Base-by-base conservation (phyloP, 2,797 vertebrate genomes). In the Hylomyscus alleni region DNA sequence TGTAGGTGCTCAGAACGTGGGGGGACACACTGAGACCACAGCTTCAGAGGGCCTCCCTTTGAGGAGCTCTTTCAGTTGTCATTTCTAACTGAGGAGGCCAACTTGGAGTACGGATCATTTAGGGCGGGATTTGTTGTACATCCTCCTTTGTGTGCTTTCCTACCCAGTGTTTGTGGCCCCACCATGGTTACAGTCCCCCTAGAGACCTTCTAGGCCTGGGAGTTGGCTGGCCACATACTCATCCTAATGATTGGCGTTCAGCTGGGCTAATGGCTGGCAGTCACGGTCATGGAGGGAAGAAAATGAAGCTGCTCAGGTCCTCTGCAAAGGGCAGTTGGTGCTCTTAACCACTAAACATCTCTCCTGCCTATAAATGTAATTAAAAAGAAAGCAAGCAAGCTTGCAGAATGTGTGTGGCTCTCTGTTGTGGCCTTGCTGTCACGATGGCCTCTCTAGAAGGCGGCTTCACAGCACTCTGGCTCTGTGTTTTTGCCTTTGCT, bases 381-480 rank as follows among this genome's bases (percentile, higher is more conserved):
- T 54, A 26, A 3, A 14, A 75, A 26, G 12, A 1, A 47, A 47
- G 24, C 3, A 65, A 65, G 29, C 3, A 62, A 29, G 26, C 40
- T 73, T 72, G 54, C 8, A 19, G 56, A 93, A 40, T 34, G 19
- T 65, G 1, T 3, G 0, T 6, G 44, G 76, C 40, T 0, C 69
- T 87, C 22, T 37, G 1, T 13, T 37, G 90, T 14, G 14, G 20
- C 58, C 88, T 26, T 26, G 26, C 1, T 24, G 3, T 58, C 13
- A 37, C 11, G 29, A 40, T 44, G 26, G 17, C 56, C 75, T 54
- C 0, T 67, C 73, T 24, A 3, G 75, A 86, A 24, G 4, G 10
- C 31, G n/a, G 34, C 20, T 0, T 1, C 0, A 0, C 0, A 1
- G 0, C 0, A 8, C 31, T 34, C 44, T 50, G 31, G 82, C 40